Evolutionary conservation across 2,113 vertebrate species (phyloP), one percentile per base, ranked within the genome.

Genomic region (Sardina pilchardus): DNA sequence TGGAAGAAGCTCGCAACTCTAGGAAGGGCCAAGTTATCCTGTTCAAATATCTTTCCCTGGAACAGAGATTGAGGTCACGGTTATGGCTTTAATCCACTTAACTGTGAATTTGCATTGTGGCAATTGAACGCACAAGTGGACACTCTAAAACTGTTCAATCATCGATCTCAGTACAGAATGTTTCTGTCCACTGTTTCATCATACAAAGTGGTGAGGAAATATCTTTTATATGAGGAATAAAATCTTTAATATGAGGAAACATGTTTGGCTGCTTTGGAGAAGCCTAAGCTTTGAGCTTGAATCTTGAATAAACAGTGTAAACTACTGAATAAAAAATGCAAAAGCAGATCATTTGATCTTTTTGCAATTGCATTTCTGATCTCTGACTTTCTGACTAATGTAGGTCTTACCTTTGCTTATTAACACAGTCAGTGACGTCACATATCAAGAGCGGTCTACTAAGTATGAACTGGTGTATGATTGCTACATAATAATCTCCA

Each of bases 31-130:
- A 94, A 82, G 4, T 95, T 93, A 0, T 95, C 92, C 82, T 94
- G 94, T 88, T 96, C 94, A 92, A 96, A 96, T 81, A 94, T 90
- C 81, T 91, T 92, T 89, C 94, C 93, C 96, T 96, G 82, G 42
- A 84, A 87, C 26, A 84, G 10, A 81, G 43, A 82, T 63, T 56
- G 4, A 82, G 12, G 71, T 19, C 30, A 36, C 12, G 34, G 43
- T 82, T 43, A 78, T 44, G 80, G 56, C 30, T 4, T 34, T 36
- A 78, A 17, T 36, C 2, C 30, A 78, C 71, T 16, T 59, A 26
- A 78, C 34, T 39, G 34, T 16, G 30, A 30, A 36, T 71, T 50
- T 50, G 48, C 26, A 8, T 71, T n/a, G 26, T 30, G 26, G 7
- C n/a, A 71, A n/a, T 71, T 36, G 34, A 30, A 78, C 30, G 17